Percentiles rank a stretch among this genome's conserved stretches.
These are phyloP conservation scores for Oceanodroma leucorhoa DNA, from an alignment of 2,797 vertebrate genomes.

Conservation along the genomic window DNA sequence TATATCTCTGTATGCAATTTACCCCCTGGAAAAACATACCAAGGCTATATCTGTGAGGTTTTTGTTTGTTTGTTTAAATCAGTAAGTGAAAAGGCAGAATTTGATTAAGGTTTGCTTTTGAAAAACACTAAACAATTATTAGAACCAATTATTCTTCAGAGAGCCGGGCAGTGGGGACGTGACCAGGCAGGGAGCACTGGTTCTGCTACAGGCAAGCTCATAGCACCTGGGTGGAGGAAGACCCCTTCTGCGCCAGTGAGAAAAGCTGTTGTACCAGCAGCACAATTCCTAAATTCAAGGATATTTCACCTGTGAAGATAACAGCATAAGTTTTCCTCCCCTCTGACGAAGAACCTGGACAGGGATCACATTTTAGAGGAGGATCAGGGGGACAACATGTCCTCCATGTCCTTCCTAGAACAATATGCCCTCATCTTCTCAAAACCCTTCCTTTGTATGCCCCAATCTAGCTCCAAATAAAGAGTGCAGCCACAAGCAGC, in stretches of 20 bases:
- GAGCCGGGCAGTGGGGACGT: fast-evolving
- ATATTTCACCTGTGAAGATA: not conserved
- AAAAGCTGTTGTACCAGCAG: not conserved
- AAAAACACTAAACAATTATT: not conserved
- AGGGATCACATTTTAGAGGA: not conserved
- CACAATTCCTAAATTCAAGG: not conserved
- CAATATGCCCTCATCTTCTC: not conserved
- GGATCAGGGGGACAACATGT: fast-evolving
- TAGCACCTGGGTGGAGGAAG: not conserved
- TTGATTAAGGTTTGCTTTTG: not conserved
- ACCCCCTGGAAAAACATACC: not conserved
- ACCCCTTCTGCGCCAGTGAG: not conserved
- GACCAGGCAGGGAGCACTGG: fast-evolving
- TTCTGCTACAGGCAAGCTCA: not conserved
- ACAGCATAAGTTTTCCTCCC: fast-evolving
- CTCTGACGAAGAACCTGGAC: not conserved
- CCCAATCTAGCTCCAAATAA: not conserved
- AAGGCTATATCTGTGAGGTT: not conserved
- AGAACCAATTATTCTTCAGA: not conserved
- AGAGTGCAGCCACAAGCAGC: not conserved
- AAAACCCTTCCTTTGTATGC: not conserved
- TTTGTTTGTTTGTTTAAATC: not conserved
- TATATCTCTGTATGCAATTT: not conserved
- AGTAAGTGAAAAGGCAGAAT: not conserved
- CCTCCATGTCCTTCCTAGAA: not conserved